Base-by-base conservation (phyloP, 2,797 vertebrate species). In the Sebastes cheni region DNA sequence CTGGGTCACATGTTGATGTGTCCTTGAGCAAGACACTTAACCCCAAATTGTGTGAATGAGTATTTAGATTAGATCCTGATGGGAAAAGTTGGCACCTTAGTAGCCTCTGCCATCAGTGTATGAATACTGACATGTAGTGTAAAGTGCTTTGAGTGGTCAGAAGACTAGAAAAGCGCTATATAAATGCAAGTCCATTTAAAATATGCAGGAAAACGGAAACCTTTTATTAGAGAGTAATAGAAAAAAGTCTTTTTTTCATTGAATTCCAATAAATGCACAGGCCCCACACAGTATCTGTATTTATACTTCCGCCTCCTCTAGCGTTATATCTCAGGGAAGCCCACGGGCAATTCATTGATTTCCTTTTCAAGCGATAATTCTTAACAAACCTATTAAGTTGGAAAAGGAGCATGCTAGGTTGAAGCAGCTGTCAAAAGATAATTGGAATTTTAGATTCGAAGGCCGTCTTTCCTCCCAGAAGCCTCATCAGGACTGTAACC, bases 401-500 rank as follows among this genome's bases (percentile, higher is more conserved):
- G 36, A 8, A 29, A 29, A 70, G 32, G 11, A 65, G 55, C 58
- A 54, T 36, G 52, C 22, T 14, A n/a, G 30, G 13, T 27, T 60
- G 29, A 75, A 42, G 29, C 36, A 4, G 59, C 67, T 85, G 72
- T 75, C 72, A 68, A 56, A 77, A 71, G 66, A 66, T 78, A 81
- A 86, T 72, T 83, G 69, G 46, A 86, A 34, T 79, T 85, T 77
- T 27, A 68, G 54, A 82, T 85, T 86, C 34, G 76, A 66, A 13
- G 13, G 32, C 14, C 58, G 23, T 50, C 81, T 75, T 13, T 46
- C 10, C 42, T 80, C 67, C 60, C 68, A 12, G 66, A 56, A 30
- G 78, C 39, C 72, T 79, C 67, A 72, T 81, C 66, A 65, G 52
- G 34, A 52, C 6, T 8, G 4, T 8, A 42, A 46, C 70, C 52